Evolutionary conservation across 2,888 invertebrate genomes (phyloP).

Genomic region (Steinernema hermaphroditum): DNA sequence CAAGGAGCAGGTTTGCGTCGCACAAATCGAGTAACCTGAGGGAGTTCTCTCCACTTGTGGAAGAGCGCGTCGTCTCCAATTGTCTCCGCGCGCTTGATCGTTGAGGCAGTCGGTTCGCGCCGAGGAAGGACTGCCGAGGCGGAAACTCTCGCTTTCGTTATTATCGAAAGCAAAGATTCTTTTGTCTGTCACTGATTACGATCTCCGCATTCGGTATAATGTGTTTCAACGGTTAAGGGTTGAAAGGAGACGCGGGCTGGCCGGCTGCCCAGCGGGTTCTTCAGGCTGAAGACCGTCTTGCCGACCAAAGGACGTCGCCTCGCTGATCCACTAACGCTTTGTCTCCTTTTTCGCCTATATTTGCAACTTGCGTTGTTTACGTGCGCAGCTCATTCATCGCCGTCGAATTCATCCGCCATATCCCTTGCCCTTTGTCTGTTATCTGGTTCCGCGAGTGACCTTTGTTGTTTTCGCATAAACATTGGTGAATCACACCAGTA

Average conservation of each 20-base stretch:
- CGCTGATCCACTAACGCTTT: neutral
- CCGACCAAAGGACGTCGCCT: constrained; percentile 30
- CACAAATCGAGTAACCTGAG: constrained; percentile 21
- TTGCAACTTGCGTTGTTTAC: constrained; percentile 25
- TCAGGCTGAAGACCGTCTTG: constrained; percentile 6
- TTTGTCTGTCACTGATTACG: constrained; percentile 18
- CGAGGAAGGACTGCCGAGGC: neutral
- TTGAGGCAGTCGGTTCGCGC: neutral
- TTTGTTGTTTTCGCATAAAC: constrained; percentile 16
- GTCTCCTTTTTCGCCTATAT: neutral
- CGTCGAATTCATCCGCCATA: too few relatives aligned
- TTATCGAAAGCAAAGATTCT: constrained; percentile 12
- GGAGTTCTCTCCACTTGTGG: neutral
- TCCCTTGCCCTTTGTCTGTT: neutral
- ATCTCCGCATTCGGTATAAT: constrained; percentile 22
- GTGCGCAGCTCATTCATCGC: neutral
- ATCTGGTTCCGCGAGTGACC: neutral
- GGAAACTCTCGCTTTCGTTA: constrained; percentile 23
- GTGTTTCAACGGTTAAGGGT: constrained; percentile 2
- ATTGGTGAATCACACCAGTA: constrained; percentile 1
- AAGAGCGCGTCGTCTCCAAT: neutral
- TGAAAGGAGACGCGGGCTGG: neutral
- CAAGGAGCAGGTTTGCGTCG: constrained; percentile 21
- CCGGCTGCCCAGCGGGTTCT: neutral
- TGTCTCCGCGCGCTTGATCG: neutral